These are phyloP conservation scores for Ricordea florida DNA, from an alignment of 92 coral and sea anemone genomes.

Conservation along the genomic window DNA sequence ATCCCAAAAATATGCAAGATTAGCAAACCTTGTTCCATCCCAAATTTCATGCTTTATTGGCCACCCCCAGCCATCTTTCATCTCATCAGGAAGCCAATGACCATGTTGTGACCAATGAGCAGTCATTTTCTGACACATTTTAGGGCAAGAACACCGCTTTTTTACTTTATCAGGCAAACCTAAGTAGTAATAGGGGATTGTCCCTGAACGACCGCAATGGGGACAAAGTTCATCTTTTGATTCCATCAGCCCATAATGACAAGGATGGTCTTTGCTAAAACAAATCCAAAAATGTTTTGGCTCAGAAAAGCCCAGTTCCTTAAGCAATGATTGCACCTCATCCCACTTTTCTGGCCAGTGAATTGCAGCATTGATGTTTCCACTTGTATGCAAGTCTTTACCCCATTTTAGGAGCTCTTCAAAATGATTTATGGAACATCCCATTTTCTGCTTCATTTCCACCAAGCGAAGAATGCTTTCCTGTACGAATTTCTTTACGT, in stretches of 20 bases:
- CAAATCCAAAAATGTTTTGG: constrained; percentile 70
- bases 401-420: constrained; percentile 51
- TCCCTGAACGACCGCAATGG: constrained; percentile 60
- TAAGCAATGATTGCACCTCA: constrained; percentile 29
- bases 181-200: constrained; percentile 66
- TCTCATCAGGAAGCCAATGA: constrained; percentile 70
- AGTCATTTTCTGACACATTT: constrained; percentile 71
- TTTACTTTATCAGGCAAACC: constrained; percentile 70
- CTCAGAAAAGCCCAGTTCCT: constrained; percentile 55
- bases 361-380: constrained; percentile 34
- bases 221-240: constrained; percentile 52
- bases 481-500: constrained; percentile 39
- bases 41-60: constrained; percentile 63
- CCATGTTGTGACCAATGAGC: constrained; percentile 73
- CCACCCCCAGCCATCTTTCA: constrained; percentile 45
- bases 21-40: constrained; percentile 75
- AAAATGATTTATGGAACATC: constrained; percentile 50
- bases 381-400: constrained; percentile 28
- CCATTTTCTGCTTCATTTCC: constrained; percentile 54
- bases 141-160: constrained; percentile 48
- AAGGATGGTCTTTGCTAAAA: constrained; percentile 41
- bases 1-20: constrained; percentile 77
- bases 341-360: constrained; percentile 69
- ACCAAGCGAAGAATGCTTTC: constrained; percentile 50
- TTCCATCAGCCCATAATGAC: constrained; percentile 73